phyloP scores from a whole-genome alignment of 1,140 invertebrate genomes.

The Drosophila nigrodunni region DNA sequence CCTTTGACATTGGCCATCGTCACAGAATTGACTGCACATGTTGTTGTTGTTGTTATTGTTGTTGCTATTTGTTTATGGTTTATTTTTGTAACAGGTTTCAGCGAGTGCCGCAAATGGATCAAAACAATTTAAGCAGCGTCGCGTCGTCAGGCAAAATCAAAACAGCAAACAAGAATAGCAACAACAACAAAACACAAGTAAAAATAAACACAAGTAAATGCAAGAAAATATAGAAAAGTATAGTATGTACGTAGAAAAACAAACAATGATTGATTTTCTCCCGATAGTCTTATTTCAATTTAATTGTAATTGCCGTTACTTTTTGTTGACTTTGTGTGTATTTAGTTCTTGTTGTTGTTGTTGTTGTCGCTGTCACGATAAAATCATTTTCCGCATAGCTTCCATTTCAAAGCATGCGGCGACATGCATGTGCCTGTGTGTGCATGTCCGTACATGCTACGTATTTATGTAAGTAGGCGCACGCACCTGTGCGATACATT shows the following conservation, averaged over 20 bases:
- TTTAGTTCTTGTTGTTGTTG: background rate
- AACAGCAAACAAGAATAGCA: constrained; percentile 23
- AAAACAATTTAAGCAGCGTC: constrained; percentile 34
- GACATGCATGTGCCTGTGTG: constrained; percentile 3
- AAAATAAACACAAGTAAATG: constrained; percentile 14
- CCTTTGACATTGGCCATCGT: constrained; percentile 37
- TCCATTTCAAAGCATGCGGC: constrained; percentile 24
- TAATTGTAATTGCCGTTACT: constrained; percentile 27
- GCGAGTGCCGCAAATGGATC: constrained; percentile 28
- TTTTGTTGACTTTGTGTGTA: background rate
- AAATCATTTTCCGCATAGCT: constrained; percentile 33
- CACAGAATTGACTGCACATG: constrained; percentile 18
- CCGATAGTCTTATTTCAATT: constrained; percentile 23
- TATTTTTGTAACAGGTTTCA: constrained; percentile 69
- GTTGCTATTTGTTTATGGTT: constrained; percentile 54
- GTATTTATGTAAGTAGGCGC: background rate
- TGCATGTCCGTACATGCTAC: background rate
- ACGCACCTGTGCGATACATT: constrained; percentile 35
- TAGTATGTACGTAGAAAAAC: background rate
- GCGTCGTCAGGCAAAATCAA: constrained; percentile 8
- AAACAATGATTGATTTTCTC: constrained; percentile 21
- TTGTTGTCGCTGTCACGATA: constrained; percentile 32
- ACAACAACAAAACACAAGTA: constrained; percentile 12
- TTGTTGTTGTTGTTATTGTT: constrained; percentile 36
- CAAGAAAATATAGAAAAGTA: constrained; percentile 7